Percentiles rank a stretch among this genome's conserved stretches.
These are phyloP conservation scores for Plutomurus gul DNA, from an alignment of 1,140 invertebrate genomes.

Conservation along the genomic window DNA sequence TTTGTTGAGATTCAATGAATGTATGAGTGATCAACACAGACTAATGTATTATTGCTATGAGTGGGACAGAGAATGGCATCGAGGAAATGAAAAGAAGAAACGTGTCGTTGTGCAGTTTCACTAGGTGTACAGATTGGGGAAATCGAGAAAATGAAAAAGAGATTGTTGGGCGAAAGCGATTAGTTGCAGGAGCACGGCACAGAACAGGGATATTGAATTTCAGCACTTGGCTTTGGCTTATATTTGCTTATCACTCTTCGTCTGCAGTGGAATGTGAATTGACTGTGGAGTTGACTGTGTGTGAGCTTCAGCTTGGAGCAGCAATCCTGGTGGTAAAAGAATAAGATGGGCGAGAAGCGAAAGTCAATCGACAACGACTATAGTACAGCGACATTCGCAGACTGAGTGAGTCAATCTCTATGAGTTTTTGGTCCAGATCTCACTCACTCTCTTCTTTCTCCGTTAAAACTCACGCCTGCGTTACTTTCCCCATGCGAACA, in stretches of 20 bases:
- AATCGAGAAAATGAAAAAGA: neutral
- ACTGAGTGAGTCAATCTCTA: constrained; percentile 11
- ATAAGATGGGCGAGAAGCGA: constrained; percentile 6
- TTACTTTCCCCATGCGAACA: constrained; percentile 15
- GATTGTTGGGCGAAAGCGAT: neutral
- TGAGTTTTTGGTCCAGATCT: constrained; percentile 17
- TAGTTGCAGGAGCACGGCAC: constrained; percentile 3
- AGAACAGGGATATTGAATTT: constrained; percentile 24
- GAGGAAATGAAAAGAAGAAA: neutral
- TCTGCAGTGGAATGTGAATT: constrained; percentile 8
- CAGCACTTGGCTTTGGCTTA: constrained; percentile 19
- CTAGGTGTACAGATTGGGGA: neutral
- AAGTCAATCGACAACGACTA: neutral
- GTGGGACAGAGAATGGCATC: too few species aligned
- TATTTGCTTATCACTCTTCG: constrained; percentile 25
- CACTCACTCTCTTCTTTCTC: neutral
- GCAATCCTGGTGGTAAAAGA: too few species aligned
- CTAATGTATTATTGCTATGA: too few species aligned
- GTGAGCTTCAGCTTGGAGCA: neutral
- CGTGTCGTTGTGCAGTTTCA: neutral
- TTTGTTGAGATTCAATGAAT: too few species aligned
- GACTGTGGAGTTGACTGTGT: neutral
- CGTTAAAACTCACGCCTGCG: neutral
- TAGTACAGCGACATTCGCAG: neutral
- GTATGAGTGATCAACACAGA: too few species aligned